Percentiles rank a stretch among this genome's conserved stretches.
Conservation (phyloP, 2,888 invertebrate species). For the Cryptops parisi region DNA sequence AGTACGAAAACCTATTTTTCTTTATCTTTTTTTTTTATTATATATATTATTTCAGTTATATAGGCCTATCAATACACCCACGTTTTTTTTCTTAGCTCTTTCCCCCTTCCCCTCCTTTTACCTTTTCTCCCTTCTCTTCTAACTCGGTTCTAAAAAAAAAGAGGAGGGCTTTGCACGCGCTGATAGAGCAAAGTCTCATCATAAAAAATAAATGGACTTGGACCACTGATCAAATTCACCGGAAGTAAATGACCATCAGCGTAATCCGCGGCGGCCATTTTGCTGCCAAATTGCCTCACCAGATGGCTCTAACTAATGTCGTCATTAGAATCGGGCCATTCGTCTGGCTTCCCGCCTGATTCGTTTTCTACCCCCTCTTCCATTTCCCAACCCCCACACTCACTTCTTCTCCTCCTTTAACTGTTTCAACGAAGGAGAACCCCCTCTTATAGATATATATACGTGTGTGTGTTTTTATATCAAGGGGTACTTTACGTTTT, state of each 20-base stretch:
- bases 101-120: conserved; percentile 3
- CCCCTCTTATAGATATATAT: too few relatives aligned
- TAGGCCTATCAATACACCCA: too few relatives aligned
- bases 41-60: too few relatives aligned
- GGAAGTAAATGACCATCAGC: conserved; percentile 15
- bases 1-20: too few relatives aligned
- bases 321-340: conserved; percentile 15
- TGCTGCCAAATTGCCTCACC: conserved; percentile 15
- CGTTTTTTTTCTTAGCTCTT: too few relatives aligned
- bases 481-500: too few relatives aligned
- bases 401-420: background rate
- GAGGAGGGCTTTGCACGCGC: background rate
- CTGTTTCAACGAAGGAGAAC: background rate
- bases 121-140: conserved; percentile 4
- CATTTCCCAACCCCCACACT: background rate
- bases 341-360: conserved; percentile 11
- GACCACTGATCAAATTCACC: conserved; percentile 15
- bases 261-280: conserved; percentile 14
- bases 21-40: too few relatives aligned
- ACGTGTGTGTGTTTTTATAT: too few relatives aligned
- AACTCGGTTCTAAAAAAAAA: background rate
- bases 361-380: conserved; percentile 6
- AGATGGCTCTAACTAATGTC: conserved; percentile 15
- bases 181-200: conserved; percentile 9
- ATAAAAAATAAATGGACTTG: conserved; percentile 15